Conservation (phyloP, 1,140 invertebrate genomes). For the Contarinia nasturtii region DNA sequence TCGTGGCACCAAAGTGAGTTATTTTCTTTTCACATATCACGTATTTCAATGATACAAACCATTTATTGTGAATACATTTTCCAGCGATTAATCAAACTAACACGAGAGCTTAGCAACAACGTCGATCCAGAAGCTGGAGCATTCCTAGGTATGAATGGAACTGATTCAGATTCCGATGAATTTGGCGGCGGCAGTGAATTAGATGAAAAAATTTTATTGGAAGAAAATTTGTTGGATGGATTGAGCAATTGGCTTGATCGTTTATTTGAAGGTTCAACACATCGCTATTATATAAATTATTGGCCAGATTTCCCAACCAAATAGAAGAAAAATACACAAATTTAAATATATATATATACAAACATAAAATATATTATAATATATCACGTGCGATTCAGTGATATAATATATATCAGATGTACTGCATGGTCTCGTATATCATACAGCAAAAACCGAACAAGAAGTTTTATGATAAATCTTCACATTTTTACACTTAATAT, state of each 20-base stretch:
- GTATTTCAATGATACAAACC: too few relatives aligned
- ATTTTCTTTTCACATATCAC: too few relatives aligned
- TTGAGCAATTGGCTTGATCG: slow-evolving; percentile 92
- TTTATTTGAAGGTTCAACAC: slow-evolving; percentile 86
- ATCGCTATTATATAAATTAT: slow-evolving; percentile 87
- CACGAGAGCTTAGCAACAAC: slow-evolving; percentile 32
- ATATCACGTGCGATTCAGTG: too few relatives aligned
- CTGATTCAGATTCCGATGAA: slow-evolving; percentile 49
- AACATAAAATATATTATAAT: too few relatives aligned
- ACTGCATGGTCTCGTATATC: too few relatives aligned
- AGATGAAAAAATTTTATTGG: slow-evolving; percentile 17
- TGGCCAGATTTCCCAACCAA: slow-evolving; percentile 74
- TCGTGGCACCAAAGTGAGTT: slow-evolving; percentile 33
- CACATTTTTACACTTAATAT: too few relatives aligned
- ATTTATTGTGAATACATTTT: slow-evolving; percentile 10
- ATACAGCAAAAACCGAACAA: too few relatives aligned
- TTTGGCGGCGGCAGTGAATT: slow-evolving; percentile 24
- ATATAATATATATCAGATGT: too few relatives aligned
- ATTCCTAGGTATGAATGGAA: slow-evolving; percentile 56
- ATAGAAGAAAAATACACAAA: not conserved
- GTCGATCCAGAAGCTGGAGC: slow-evolving; percentile 52
- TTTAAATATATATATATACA: not conserved
- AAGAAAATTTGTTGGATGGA: slow-evolving; percentile 73
- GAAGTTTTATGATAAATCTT: too few relatives aligned
- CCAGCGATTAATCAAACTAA: slow-evolving; percentile 43